Evolutionary conservation across 2,888 invertebrate species (phyloP).

Genomic region (Petrolisthes cinctipes): DNA sequence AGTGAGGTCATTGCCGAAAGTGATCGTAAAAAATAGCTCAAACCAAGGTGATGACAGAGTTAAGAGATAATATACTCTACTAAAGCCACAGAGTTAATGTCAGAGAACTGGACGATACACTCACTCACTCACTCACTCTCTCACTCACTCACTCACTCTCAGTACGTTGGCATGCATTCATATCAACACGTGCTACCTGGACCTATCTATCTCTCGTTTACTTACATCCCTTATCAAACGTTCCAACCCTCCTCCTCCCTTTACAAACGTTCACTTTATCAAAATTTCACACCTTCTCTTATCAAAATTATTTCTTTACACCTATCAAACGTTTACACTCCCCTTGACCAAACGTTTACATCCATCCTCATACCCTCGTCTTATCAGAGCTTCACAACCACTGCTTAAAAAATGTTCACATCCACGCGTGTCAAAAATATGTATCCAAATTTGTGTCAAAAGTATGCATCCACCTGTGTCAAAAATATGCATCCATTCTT

Average conservation of each 20-base stretch:
- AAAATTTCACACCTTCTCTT: not conserved
- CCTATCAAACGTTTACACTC: too few species aligned
- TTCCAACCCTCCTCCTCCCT: not conserved
- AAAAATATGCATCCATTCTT: too few species aligned
- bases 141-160: not conserved
- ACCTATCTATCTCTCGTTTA: not conserved
- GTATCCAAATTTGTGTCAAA: too few species aligned
- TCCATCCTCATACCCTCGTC: too few species aligned
- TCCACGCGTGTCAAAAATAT: too few species aligned
- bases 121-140: not conserved
- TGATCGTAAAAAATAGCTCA: too few species aligned
- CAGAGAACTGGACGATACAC: too few species aligned
- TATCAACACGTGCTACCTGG: too few species aligned
- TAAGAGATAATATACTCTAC: not conserved
- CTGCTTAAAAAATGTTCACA: too few species aligned
- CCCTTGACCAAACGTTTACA: too few species aligned
- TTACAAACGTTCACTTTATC: not conserved
- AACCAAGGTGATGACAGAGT: not conserved
- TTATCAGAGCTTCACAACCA: not conserved
- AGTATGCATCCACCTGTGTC: too few species aligned
- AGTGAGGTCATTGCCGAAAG: not conserved
- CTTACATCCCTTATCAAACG: not conserved
- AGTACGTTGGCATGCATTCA: too few species aligned
- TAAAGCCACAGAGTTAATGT: not conserved
- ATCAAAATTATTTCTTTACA: not conserved